phyloP scores from a whole-genome alignment of 2,797 vertebrate species.

The Protosalanx chinensis region DNA sequence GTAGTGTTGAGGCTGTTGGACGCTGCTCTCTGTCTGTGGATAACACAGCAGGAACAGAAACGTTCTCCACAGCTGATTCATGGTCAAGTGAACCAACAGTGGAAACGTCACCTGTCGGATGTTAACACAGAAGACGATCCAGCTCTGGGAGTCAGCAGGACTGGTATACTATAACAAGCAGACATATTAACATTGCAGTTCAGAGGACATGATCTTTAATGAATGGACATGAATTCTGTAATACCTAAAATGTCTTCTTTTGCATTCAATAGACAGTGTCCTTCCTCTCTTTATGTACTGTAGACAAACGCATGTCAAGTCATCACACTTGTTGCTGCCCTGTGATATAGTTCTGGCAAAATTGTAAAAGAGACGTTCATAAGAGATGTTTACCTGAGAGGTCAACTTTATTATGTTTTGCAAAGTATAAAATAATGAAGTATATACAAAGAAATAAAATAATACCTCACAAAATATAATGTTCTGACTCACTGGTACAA shows the following conservation, averaged over 20 bases:
- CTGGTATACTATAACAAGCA: background rate
- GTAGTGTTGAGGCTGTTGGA: background rate
- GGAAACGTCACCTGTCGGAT: background rate
- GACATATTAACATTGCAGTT: background rate
- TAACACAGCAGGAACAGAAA: background rate
- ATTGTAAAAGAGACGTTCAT: background rate
- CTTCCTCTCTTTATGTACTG: no score
- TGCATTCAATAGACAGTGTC: no score
- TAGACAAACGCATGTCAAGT: background rate
- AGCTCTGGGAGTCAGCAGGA: background rate
- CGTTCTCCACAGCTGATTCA: background rate
- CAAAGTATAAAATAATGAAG: background rate
- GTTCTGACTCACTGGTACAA: background rate
- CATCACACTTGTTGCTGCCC: background rate
- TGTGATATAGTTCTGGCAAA: background rate
- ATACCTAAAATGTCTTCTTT: no score
- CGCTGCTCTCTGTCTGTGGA: background rate
- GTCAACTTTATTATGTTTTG: background rate
- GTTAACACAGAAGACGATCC: background rate
- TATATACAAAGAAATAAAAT: conserved; percentile 9
- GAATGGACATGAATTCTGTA: background rate
- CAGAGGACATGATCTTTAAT: background rate
- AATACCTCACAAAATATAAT: background rate
- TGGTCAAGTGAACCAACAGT: background rate
- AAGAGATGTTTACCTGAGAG: background rate